Evolutionary conservation across 2,888 invertebrate species (phyloP), one percentile per base, ranked within the genome.

Genomic region (Lasiommata megera): DNA sequence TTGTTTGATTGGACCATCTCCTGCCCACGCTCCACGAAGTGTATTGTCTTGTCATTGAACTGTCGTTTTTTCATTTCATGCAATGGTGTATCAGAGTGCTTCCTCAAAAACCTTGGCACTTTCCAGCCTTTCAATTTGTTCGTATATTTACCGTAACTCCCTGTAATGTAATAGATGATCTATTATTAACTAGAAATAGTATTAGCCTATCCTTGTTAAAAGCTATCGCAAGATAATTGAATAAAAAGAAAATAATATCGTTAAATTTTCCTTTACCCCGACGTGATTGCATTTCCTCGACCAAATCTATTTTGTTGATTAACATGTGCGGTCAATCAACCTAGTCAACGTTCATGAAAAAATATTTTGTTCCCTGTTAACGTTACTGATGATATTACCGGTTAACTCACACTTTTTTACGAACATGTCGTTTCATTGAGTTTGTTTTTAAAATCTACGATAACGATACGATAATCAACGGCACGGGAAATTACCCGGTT

Each of bases 51-150:
- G 34, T 88, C 83, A 17, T 83, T 85, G 52, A 81, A 76, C 38
- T 83, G 85, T 34, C 79, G 80, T 66, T 89, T 90, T 66, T 89
- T 89, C 9, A 90, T 84, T 67, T 85, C 83, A 54, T 88, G 88
- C 11, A 89, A 67, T 3, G 89, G 88, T 12, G 90, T 88, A 63
- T 93, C 93, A 0, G 92, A 90, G 73, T 90, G 89, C 71, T 94
- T 94, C 52, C 94, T 90, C 46, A 94, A 80, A 72, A 94, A 94
- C 68, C 92, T 92, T 40, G 94, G 94, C 64, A 95, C 93, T 80
- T 93, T 94, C 94, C 94, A 94, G 66, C 92, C 93, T 75, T 92
- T 93, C 63, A 94, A 70, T 76, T 92, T 93, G 50, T 88, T 91
- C 18, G 91, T 85, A 60, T 92, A 92, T 74, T 91, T 89, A 53